A percentile compares a stretch with the other conserved stretches of the same genome.
Conservation (phyloP, 2,113 vertebrate species). For the Lichenostomus cassidix region DNA sequence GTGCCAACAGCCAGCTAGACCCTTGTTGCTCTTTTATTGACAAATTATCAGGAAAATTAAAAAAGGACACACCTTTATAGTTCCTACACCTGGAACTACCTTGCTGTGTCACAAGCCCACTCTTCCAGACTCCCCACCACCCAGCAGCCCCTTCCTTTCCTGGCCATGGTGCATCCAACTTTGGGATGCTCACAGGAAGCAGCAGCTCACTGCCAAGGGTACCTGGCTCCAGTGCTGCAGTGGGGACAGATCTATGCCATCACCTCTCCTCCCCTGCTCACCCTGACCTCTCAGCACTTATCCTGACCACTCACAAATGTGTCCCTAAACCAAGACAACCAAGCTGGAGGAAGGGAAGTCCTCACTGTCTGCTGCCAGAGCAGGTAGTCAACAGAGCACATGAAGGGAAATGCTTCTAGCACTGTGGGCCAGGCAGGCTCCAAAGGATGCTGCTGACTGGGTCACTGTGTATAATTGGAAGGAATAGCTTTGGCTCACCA, state of each 20-base stretch:
- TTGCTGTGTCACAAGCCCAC: not conserved
- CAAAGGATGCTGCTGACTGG: conserved; percentile 71
- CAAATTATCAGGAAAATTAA: not conserved
- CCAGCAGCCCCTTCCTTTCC: not conserved
- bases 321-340: conserved; percentile 67
- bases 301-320: conserved; percentile 75
- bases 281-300: conserved; percentile 76
- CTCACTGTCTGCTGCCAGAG: conserved; percentile 81
- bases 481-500: conserved; percentile 78
- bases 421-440: conserved; percentile 70
- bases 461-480: conserved; percentile 75
- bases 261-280: not conserved
- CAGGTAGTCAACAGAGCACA: conserved; percentile 80
- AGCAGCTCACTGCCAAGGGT: not conserved
- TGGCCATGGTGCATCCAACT: not conserved
- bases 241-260: not conserved
- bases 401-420: conserved; percentile 78
- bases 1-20: not conserved
- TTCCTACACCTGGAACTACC: not conserved
- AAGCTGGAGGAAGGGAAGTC: conserved; percentile 78
- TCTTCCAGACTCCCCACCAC: fast-evolving
- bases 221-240: fast-evolving
- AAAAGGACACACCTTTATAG: too few relatives aligned
- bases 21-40: not conserved
- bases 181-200: fast-evolving